These are phyloP conservation scores for Andrena minutula DNA, from an alignment of 2,888 invertebrate species.

Conservation along the genomic window DNA sequence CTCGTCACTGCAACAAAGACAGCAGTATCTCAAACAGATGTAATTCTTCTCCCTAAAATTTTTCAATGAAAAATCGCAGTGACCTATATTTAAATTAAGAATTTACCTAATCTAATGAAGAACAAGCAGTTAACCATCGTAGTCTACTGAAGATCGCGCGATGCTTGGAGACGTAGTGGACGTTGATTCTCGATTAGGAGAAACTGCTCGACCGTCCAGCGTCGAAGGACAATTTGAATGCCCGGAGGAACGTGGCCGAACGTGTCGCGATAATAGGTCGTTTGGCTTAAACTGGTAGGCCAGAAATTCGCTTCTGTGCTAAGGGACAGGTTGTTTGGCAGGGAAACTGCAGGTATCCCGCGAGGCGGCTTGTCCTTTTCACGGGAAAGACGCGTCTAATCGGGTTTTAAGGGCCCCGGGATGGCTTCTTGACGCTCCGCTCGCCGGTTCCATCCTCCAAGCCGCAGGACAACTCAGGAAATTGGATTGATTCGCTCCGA, in stretches of 20 bases:
- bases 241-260: conserved; percentile 61
- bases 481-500: conserved; percentile 59
- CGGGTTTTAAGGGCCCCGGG: conserved; percentile 69
- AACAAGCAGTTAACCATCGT: not conserved
- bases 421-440: conserved; percentile 75
- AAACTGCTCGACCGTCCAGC: conserved; percentile 1
- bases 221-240: not conserved
- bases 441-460: conserved; percentile 25
- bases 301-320: conserved; percentile 61
- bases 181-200: conserved; percentile 7
- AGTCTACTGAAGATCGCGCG: not conserved
- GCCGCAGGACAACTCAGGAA: conserved; percentile 33
- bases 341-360: conserved; percentile 64
- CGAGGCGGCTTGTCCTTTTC: conserved; percentile 37
- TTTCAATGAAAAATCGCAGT: no score
- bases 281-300: conserved; percentile 73
- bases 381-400: conserved; percentile 71
- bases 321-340: conserved; percentile 72
- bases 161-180: not conserved
- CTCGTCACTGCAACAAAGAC: no score
- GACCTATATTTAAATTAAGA: not conserved
- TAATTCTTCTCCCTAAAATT: no score
- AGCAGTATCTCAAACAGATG: no score
- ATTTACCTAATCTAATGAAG: not conserved
- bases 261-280: conserved; percentile 80